These are phyloP conservation scores for Crypturellus undulatus DNA, from an alignment of 2,113 vertebrate species.

Conservation along the genomic window DNA sequence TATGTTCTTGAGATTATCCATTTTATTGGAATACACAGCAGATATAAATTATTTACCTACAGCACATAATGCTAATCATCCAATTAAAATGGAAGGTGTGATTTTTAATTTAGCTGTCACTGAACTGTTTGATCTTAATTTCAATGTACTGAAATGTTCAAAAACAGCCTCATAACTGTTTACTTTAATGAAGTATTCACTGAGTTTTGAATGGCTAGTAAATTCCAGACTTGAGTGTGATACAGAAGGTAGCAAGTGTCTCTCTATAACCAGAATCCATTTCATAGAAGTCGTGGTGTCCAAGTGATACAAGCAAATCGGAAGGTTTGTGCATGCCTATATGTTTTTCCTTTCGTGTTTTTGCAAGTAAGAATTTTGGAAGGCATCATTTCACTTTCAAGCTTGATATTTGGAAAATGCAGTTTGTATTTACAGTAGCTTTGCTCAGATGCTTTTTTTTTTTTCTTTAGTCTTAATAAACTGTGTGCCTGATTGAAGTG, in stretches of 20 bases:
- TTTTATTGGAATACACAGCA: not conserved
- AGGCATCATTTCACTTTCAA: not conserved
- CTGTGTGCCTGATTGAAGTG: slow-evolving; percentile 4
- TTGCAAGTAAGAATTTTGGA: slow-evolving; percentile 22
- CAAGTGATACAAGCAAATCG: slow-evolving; percentile 63
- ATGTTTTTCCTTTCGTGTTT: slow-evolving; percentile 17
- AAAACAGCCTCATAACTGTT: not conserved
- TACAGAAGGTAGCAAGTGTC: slow-evolving; percentile 44
- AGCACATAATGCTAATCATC: not conserved
- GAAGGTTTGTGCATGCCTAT: slow-evolving; percentile 63
- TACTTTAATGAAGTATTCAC: slow-evolving; percentile 10
- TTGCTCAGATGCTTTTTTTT: not conserved
- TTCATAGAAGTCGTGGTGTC: slow-evolving; percentile 56
- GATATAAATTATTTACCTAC: not conserved
- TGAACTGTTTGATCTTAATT: not conserved
- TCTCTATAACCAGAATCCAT: slow-evolving; percentile 65
- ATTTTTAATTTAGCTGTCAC: not conserved
- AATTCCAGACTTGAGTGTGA: not conserved
- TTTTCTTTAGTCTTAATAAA: slow-evolving; percentile 30
- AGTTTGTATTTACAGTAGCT: slow-evolving; percentile 33
- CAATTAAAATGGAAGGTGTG: not conserved
- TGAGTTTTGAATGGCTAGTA: not conserved
- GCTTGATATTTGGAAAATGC: slow-evolving; percentile 42
- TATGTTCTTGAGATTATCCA: not conserved
- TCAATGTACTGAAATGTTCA: not conserved